phyloP scores from a whole-genome alignment of 2,113 vertebrate species.

The Nicator chloris region DNA sequence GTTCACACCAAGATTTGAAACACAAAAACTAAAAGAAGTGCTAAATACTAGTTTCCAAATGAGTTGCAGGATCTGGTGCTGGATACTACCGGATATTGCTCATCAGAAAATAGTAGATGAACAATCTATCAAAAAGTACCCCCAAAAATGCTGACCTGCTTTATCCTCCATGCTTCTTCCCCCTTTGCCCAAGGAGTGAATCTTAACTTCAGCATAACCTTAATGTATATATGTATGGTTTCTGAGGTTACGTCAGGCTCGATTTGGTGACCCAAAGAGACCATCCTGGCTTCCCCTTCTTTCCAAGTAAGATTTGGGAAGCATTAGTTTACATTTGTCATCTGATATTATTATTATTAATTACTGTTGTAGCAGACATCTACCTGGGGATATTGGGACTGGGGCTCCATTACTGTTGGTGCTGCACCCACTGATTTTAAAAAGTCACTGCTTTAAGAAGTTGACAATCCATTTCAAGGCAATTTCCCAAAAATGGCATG shows the following conservation, averaged over 20 bases:
- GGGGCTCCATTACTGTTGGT: not conserved
- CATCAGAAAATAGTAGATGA: not conserved
- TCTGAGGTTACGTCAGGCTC: not conserved
- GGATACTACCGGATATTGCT: not conserved
- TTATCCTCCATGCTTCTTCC: not conserved
- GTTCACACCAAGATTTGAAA: not conserved
- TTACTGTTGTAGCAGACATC: not conserved
- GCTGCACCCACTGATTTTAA: not conserved
- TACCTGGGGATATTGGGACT: not conserved
- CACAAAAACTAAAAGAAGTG: not conserved
- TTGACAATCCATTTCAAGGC: not conserved
- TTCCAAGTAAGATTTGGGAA: not conserved
- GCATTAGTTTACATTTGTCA: not conserved
- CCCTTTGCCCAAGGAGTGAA: not conserved
- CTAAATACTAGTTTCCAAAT: not conserved
- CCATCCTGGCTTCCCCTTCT: not conserved
- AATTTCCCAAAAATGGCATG: not conserved
- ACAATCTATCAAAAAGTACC: not conserved
- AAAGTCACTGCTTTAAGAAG: not conserved
- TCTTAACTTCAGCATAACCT: not conserved
- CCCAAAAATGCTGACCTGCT: not conserved
- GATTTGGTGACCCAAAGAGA: not conserved
- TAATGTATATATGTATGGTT: not conserved
- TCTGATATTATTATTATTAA: not conserved
- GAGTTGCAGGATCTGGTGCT: not conserved